A percentile compares a stretch with the other conserved stretches of the same genome.
Evolutionary conservation across 1,140 invertebrate species (phyloP).

Genomic region (Drosophila paulistorum): DNA sequence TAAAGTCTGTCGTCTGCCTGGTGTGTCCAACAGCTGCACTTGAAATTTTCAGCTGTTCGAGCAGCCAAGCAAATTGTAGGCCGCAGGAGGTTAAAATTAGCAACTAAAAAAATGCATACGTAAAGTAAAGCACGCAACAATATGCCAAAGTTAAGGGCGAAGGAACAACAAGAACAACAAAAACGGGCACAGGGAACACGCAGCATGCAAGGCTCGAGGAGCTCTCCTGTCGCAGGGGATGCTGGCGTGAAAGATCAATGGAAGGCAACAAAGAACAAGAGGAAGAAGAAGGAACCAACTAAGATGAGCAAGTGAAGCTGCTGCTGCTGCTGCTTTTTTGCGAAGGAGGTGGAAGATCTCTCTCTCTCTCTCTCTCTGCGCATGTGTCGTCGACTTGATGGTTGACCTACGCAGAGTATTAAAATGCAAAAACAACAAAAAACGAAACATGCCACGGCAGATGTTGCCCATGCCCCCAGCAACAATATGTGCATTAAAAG

Average conservation of each 20-base stretch:
- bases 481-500: slow-evolving; percentile 24
- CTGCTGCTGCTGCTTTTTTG: background rate
- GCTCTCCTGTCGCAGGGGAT: slow-evolving; percentile 36
- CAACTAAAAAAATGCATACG: slow-evolving; percentile 45
- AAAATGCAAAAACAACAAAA: slow-evolving; percentile 62
- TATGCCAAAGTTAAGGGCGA: slow-evolving; percentile 42
- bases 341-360: background rate
- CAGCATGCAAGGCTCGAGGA: slow-evolving; percentile 45
- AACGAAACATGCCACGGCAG: slow-evolving; percentile 46
- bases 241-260: slow-evolving; percentile 77
- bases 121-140: slow-evolving; percentile 64
- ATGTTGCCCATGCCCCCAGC: slow-evolving; percentile 64
- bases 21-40: slow-evolving; percentile 42
- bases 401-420: slow-evolving; percentile 75
- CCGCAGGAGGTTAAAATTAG: slow-evolving; percentile 77
- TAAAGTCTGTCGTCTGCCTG: background rate
- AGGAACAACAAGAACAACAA: slow-evolving; percentile 8
- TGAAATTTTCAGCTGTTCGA: slow-evolving; percentile 51
- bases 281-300: slow-evolving; percentile 13
- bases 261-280: slow-evolving; percentile 45
- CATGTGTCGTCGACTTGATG: slow-evolving; percentile 58
- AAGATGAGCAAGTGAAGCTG: slow-evolving; percentile 47
- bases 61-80: slow-evolving; percentile 32
- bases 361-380: slow-evolving; percentile 21
- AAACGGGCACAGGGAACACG: background rate